phyloP scores from a whole-genome alignment of 2,797 vertebrate species.

The Oreochromis mossambicus region DNA sequence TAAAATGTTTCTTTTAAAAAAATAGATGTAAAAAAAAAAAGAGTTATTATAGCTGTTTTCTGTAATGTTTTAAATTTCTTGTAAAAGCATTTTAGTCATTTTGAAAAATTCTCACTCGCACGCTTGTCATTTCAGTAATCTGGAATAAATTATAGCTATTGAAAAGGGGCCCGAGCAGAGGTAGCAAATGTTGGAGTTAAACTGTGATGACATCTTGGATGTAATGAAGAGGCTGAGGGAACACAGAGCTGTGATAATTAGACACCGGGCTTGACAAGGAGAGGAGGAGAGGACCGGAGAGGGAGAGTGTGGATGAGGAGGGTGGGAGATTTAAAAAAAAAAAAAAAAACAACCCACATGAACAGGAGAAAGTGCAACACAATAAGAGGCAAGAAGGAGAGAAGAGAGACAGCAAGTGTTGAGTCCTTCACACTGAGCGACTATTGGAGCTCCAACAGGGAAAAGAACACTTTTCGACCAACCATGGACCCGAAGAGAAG shows the following conservation, averaged over 20 bases:
- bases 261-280: constrained; percentile 50
- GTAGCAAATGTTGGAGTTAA: constrained; percentile 51
- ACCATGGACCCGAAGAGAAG: constrained; percentile 24
- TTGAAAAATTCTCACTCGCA: background rate
- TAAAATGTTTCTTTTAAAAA: background rate
- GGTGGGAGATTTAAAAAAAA: background rate
- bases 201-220: constrained; percentile 59
- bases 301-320: background rate
- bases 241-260: constrained; percentile 56
- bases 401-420: constrained; percentile 4
- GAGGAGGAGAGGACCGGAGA: background rate
- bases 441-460: constrained; percentile 33
- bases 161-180: constrained; percentile 32
- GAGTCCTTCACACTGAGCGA: constrained; percentile 35
- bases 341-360: background rate
- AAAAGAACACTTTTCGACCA: constrained; percentile 41
- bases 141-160: constrained; percentile 35
- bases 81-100: background rate
- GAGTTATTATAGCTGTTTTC: background rate
- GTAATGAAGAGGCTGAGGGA: constrained; percentile 62
- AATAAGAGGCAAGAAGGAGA: constrained; percentile 2
- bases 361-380: constrained; percentile 31
- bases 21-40: background rate
- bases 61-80: background rate
- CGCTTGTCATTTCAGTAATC: constrained; percentile 14